These are phyloP conservation scores for Ectobius pallidus DNA, from an alignment of 2,888 invertebrate genomes.

Conservation along the genomic window DNA sequence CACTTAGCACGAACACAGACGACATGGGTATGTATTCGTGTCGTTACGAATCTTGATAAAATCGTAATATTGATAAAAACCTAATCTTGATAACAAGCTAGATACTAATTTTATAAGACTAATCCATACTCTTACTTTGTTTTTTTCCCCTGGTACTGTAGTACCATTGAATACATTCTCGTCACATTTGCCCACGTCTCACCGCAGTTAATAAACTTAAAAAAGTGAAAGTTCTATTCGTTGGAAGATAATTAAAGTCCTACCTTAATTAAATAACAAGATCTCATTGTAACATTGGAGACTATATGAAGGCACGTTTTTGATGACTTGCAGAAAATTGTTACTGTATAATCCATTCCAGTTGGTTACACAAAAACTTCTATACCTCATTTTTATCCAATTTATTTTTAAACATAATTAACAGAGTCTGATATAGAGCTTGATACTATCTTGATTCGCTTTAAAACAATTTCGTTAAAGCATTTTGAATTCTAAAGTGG, in stretches of 20 bases:
- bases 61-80: too few species aligned
- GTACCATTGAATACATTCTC: too few species aligned
- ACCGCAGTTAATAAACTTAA: too few species aligned
- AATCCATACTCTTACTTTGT: too few species aligned
- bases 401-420: background rate
- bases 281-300: background rate
- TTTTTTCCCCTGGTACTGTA: too few species aligned
- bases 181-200: too few species aligned
- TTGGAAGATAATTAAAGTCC: background rate
- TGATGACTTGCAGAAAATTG: slow-evolving; percentile 16
- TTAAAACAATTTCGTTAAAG: background rate
- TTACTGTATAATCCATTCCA: slow-evolving; percentile 15
- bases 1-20: too few species aligned
- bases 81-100: too few species aligned
- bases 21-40: too few species aligned
- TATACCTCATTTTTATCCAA: slow-evolving; percentile 13
- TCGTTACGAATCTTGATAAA: too few species aligned
- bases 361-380: background rate
- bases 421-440: background rate
- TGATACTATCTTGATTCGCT: background rate
- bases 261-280: slow-evolving; percentile 5
- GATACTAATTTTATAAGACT: too few species aligned
- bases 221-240: background rate
- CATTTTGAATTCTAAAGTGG: background rate
- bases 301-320: background rate